phyloP scores from a whole-genome alignment of 1,140 invertebrate genomes.

The Cherax quadricarinatus region DNA sequence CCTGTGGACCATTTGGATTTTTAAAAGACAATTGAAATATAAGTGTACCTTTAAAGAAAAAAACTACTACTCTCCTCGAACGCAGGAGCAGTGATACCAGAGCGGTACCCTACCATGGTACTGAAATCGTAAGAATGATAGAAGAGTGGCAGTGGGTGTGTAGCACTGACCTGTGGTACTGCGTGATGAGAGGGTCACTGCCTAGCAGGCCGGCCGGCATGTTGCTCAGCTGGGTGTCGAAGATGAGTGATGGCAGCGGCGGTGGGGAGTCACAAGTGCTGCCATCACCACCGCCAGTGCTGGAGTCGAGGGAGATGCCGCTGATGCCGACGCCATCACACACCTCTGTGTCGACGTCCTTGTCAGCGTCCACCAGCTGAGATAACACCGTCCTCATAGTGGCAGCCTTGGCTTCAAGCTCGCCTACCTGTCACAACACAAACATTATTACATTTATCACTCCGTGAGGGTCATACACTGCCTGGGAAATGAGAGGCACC shows the following conservation, averaged over 20 bases:
- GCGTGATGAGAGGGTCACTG: constrained; percentile 43
- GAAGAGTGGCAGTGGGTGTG: too few species aligned
- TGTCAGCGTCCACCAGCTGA: constrained; percentile 63
- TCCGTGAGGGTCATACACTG: too few species aligned
- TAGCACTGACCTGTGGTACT: constrained; percentile 48
- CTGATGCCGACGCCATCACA: background rate
- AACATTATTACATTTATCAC: background rate
- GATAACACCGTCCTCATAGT: constrained; percentile 58
- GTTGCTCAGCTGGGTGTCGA: constrained; percentile 59
- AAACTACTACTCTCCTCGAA: too few species aligned
- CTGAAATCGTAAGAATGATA: too few species aligned
- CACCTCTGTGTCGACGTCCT: constrained; percentile 64
- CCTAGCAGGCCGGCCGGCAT: constrained; percentile 45
- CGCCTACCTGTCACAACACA: constrained; percentile 39
- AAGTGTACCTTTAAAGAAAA: too few species aligned
- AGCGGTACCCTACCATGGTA: too few species aligned
- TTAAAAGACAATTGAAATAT: too few species aligned
- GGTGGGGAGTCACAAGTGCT: constrained; percentile 46
- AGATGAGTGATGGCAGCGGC: constrained; percentile 56
- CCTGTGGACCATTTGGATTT: too few species aligned
- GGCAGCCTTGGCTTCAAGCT: constrained; percentile 60
- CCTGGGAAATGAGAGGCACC: background rate
- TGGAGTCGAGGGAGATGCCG: background rate
- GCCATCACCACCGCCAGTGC: background rate
- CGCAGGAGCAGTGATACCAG: too few species aligned